These are phyloP conservation scores for Amphiura filiformis DNA, from an alignment of 35 echinoderm and acorn worm species.

Conservation along the genomic window DNA sequence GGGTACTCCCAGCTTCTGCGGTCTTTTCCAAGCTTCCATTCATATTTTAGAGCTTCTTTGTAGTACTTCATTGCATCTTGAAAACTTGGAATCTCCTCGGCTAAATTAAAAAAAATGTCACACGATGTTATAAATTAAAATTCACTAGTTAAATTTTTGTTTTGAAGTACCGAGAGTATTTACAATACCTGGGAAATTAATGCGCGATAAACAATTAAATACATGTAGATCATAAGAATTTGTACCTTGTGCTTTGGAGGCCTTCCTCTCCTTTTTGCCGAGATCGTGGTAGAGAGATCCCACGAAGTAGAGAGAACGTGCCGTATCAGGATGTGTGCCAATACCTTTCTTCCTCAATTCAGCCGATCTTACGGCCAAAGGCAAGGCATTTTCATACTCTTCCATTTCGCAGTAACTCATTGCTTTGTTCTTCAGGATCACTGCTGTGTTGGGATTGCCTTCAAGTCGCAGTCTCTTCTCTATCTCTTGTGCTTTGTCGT, in stretches of 20 bases:
- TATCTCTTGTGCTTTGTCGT: slow-evolving; percentile 1
- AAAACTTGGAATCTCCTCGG: neutral
- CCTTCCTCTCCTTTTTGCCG: neutral
- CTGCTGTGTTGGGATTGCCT: neutral
- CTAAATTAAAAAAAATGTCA: neutral
- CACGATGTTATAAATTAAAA: neutral
- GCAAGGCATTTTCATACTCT: slow-evolving; percentile 31
- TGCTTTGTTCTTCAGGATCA: slow-evolving; percentile 35
- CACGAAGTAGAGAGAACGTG: slow-evolving; percentile 21
- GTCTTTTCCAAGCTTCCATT: neutral
- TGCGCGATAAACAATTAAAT: no score
- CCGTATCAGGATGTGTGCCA: slow-evolving; percentile 13
- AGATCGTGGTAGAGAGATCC: slow-evolving; percentile 33
- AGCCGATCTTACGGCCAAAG: neutral
- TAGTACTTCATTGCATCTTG: slow-evolving; percentile 18
- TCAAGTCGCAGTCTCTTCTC: slow-evolving; percentile 5
- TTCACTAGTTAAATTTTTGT: neutral
- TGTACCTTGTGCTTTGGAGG: neutral
- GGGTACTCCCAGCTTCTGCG: slow-evolving; percentile 15
- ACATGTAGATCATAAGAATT: no score
- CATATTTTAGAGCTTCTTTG: slow-evolving; percentile 18
- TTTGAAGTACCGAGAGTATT: no score
- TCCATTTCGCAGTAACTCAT: slow-evolving; percentile 45
- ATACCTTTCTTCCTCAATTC: neutral
- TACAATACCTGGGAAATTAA: no score